Evolutionary conservation across 2,888 invertebrate species (phyloP), one percentile per base, ranked within the genome.

Genomic region (Erannis defoliaria): DNA sequence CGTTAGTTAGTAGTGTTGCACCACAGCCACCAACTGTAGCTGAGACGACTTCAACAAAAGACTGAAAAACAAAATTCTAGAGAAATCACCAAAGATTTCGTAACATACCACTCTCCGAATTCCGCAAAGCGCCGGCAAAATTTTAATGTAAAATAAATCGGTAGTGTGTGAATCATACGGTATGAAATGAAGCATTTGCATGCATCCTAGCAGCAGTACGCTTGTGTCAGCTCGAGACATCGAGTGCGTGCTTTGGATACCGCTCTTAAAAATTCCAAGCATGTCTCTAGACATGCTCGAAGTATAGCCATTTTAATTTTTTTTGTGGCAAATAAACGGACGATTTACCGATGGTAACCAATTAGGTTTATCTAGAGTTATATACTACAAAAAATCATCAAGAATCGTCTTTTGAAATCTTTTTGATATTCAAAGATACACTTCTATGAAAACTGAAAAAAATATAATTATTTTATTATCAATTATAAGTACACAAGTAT

Each of bases 241-340:
- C 67, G 58, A 68, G 71, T 78, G 76, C 78, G 76, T 78, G 80
- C 75, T 56, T 67, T 62, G 67, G 67, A 68, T 78, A 69, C 66
- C 66, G 43, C 54, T 69, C 61, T 76, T 81, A 76, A 64, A 66
- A 61, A 85, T 84, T 78, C 81, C 55, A 67, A 43, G 60, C 82
- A 73, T 69, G 76, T 66, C 55, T 60, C 55, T 67, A 59, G 64
- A 35, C 51, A 72, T 40, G 18, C 37, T 29, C 19, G 23, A 16
- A 26, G 5, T 26, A 14, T 9, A 16, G 26, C 16, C 12, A 9
- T 45, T 45, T 45, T 45, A 14, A 5, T 4, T 43, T 26, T 45
- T n/a, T 45, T 26, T 26, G 16, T 16, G 9, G 43, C 42, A 42
- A 42, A 23, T 8, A n/a, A 23, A 5, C 21, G n/a, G 8, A 42